Conservation (phyloP, 2,888 invertebrate genomes). For the Clunio marinus region DNA sequence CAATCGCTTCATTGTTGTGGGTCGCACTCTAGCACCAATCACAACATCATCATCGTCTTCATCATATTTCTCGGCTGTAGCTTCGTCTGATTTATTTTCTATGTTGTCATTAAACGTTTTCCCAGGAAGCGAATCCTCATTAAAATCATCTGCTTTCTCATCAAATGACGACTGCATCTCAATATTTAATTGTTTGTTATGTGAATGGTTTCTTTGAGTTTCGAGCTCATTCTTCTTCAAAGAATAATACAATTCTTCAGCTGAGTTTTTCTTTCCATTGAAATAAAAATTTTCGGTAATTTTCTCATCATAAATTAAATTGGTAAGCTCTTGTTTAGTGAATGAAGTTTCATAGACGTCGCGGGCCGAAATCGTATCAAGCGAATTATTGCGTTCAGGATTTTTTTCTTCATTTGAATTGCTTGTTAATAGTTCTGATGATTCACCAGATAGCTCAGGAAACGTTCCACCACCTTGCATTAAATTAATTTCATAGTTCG, state of each 20-base stretch:
- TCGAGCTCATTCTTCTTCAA: slow-evolving; percentile 44
- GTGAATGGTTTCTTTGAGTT: slow-evolving; percentile 15
- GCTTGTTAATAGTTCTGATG: background rate
- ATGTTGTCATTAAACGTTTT: too few species aligned
- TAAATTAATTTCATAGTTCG: slow-evolving; percentile 13
- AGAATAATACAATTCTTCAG: slow-evolving; percentile 44
- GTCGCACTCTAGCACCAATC: background rate
- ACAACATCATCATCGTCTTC: slow-evolving; percentile 28
- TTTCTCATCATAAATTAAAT: background rate
- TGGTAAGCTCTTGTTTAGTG: background rate
- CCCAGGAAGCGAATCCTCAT: too few species aligned
- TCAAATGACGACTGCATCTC: background rate
- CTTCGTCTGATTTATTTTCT: slow-evolving; percentile 2
- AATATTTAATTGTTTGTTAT: slow-evolving; percentile 11
- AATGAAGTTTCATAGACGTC: background rate
- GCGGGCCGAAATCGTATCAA: slow-evolving; percentile 40
- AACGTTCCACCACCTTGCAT: slow-evolving; percentile 37
- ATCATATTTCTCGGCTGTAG: too few species aligned
- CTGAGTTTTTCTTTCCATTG: slow-evolving; percentile 41
- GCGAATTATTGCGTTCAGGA: slow-evolving; percentile 41
- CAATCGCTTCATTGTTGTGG: background rate
- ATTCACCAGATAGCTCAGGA: slow-evolving; percentile 17
- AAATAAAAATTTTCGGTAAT: slow-evolving; percentile 25
- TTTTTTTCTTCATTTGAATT: slow-evolving; percentile 7
- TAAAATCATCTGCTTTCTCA: too few species aligned